A percentile compares a stretch with the other conserved stretches of the same genome.
These are phyloP conservation scores for Apamea crenata DNA, from an alignment of 2,888 invertebrate species.

Conservation along the genomic window DNA sequence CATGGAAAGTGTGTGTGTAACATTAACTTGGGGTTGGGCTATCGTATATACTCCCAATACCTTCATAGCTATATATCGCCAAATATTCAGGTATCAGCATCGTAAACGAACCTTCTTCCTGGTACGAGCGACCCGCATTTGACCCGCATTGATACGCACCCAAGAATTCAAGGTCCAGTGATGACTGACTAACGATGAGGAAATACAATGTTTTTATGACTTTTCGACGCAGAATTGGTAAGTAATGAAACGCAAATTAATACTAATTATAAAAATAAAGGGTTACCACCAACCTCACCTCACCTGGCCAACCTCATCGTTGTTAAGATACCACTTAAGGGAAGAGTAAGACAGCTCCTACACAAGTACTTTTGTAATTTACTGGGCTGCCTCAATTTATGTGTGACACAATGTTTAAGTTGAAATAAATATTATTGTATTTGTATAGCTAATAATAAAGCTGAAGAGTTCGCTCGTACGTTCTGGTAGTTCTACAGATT, in stretches of 20 bases:
- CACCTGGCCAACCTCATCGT: background rate
- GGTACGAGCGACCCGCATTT: slow-evolving; percentile 6
- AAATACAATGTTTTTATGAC: slow-evolving; percentile 12
- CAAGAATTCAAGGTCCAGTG: slow-evolving; percentile 17
- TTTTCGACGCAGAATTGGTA: background rate
- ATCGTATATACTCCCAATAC: slow-evolving; percentile 8
- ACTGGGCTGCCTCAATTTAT: background rate
- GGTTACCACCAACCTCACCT: background rate
- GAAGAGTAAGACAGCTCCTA: background rate
- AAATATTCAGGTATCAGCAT: slow-evolving; percentile 45
- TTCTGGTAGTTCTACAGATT: no score
- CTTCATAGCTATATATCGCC: slow-evolving; percentile 13
- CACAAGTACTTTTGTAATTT: background rate
- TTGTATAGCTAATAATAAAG: background rate
- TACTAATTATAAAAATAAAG: background rate
- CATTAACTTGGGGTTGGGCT: background rate
- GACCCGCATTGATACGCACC: slow-evolving; percentile 35
- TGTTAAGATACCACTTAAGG: background rate
- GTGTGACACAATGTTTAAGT: no score
- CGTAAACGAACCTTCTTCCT: slow-evolving; percentile 43
- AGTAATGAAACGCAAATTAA: background rate
- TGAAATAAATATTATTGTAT: background rate
- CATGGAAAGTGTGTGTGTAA: slow-evolving; percentile 5
- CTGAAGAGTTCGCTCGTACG: no score
- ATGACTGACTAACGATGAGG: background rate